A percentile compares a stretch with the other conserved stretches of the same genome.
These are phyloP conservation scores for Ophion obscuratus DNA, from an alignment of 2,888 invertebrate genomes.

Conservation along the genomic window DNA sequence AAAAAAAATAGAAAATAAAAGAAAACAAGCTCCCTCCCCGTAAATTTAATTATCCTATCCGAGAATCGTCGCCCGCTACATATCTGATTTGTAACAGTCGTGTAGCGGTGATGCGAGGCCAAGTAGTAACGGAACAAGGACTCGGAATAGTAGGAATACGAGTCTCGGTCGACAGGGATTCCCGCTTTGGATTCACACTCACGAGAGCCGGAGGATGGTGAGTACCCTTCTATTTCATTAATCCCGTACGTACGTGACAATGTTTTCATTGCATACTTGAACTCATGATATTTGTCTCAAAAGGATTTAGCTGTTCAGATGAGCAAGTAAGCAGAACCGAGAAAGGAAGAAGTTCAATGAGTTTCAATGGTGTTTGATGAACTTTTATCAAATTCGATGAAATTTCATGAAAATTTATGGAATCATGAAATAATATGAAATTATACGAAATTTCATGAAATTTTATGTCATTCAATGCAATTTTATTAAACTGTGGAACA, in stretches of 20 bases:
- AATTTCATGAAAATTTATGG: neutral
- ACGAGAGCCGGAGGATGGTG: slow-evolving; percentile 97
- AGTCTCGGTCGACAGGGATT: slow-evolving; percentile 97
- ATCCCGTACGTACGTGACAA: neutral
- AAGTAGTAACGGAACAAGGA: slow-evolving; percentile 97
- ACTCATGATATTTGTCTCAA: neutral
- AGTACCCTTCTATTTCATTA: slow-evolving; percentile 84
- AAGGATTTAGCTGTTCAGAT: neutral
- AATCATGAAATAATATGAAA: neutral
- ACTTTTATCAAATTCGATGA: neutral
- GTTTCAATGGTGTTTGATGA: too few relatives aligned
- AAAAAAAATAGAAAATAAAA: slow-evolving; percentile 17
- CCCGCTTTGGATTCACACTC: slow-evolving; percentile 97
- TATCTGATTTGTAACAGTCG: slow-evolving; percentile 89
- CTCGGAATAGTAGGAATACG: slow-evolving; percentile 98
- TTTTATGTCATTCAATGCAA: too few relatives aligned
- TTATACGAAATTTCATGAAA: too few relatives aligned
- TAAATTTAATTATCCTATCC: slow-evolving; percentile 55
- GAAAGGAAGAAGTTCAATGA: neutral
- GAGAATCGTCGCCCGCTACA: slow-evolving; percentile 73
- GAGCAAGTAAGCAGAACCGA: neutral
- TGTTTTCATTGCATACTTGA: neutral
- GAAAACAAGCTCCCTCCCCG: slow-evolving; percentile 29
- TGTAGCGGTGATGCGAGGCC: slow-evolving; percentile 99
- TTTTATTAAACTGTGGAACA: too few relatives aligned